Evolutionary conservation across 30 jellyfish, hydroid and myxozoan genomes (phyloP).

Genomic region (Aurelia aurita): DNA sequence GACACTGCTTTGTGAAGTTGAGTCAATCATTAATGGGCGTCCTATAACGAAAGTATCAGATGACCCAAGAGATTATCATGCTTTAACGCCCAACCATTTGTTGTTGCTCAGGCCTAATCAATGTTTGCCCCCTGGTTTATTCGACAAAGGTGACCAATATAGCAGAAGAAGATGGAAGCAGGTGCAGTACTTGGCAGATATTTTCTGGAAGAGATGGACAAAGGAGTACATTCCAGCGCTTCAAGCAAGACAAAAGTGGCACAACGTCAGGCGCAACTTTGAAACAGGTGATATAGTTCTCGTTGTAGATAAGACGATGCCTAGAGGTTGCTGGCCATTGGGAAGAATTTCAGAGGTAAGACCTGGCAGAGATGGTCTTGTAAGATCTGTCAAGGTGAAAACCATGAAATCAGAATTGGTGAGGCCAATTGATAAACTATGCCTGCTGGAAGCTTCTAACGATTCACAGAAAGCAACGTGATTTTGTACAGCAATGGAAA

Average conservation of each 20-base stretch:
- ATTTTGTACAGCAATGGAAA: slow-evolving; percentile 10
- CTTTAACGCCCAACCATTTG: slow-evolving; percentile 62
- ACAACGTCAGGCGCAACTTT: slow-evolving; percentile 8
- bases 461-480: not conserved
- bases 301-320: not conserved
- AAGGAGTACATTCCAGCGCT: not conserved
- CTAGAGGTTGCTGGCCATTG: slow-evolving; percentile 28
- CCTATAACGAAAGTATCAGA: slow-evolving; percentile 53
- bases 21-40: slow-evolving; percentile 38
- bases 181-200: slow-evolving; percentile 51
- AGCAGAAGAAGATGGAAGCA: slow-evolving; percentile 29
- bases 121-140: slow-evolving; percentile 31
- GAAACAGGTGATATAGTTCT: slow-evolving; percentile 25
- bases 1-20: slow-evolving; percentile 63
- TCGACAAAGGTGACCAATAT: slow-evolving; percentile 30
- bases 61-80: slow-evolving; percentile 41
- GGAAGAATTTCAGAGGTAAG: slow-evolving; percentile 22
- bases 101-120: slow-evolving; percentile 21
- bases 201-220: no score
- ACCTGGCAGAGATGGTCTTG: slow-evolving; percentile 45
- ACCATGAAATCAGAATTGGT: slow-evolving; percentile 12
- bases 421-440: slow-evolving; percentile 49
- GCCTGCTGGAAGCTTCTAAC: slow-evolving; percentile 38
- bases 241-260: slow-evolving; percentile 37
- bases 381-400: slow-evolving; percentile 45